Percentiles rank a stretch among this genome's conserved stretches.
phyloP scores from a whole-genome alignment of 92 coral and sea anemone genomes.

The Phymanthus crucifer region DNA sequence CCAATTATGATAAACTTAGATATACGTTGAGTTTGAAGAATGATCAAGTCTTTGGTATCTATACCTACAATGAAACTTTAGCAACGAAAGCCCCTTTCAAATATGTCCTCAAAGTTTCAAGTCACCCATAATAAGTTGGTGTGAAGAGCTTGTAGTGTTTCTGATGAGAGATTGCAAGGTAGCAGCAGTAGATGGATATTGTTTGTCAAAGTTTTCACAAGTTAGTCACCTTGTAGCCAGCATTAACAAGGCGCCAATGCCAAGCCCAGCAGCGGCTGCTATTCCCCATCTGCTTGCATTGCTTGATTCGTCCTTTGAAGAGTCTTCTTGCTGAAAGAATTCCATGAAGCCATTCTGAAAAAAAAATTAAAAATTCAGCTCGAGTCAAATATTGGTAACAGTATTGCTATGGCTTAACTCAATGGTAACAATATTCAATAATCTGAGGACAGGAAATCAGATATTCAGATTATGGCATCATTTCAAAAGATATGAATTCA shows the following conservation, averaged over 20 bases:
- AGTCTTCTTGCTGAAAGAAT: conserved; percentile 63
- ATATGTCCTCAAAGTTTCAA: background rate
- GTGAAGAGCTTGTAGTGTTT: background rate
- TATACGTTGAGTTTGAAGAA: too few relatives aligned
- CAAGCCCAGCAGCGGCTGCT: conserved; percentile 90
- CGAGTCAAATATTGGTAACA: background rate
- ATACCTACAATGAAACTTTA: background rate
- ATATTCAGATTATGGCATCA: background rate
- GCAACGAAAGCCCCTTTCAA: background rate
- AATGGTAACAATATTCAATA: background rate
- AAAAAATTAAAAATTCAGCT: conserved; percentile 1
- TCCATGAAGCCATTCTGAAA: conserved; percentile 82
- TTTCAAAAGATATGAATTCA: background rate
- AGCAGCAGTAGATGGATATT: background rate
- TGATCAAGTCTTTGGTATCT: background rate
- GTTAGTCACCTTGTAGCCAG: conserved; percentile 69
- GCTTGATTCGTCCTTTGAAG: conserved; percentile 26
- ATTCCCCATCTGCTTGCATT: conserved; percentile 66
- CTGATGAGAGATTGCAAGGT: background rate
- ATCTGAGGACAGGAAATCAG: background rate
- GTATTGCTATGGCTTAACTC: background rate
- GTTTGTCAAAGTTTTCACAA: background rate
- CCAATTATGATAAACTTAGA: background rate
- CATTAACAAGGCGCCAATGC: conserved; percentile 90
- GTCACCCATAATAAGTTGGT: background rate